Evolutionary conservation across 2,113 vertebrate species (phyloP), one percentile per base, ranked within the genome.

Genomic region (Plectropomus leopardus): DNA sequence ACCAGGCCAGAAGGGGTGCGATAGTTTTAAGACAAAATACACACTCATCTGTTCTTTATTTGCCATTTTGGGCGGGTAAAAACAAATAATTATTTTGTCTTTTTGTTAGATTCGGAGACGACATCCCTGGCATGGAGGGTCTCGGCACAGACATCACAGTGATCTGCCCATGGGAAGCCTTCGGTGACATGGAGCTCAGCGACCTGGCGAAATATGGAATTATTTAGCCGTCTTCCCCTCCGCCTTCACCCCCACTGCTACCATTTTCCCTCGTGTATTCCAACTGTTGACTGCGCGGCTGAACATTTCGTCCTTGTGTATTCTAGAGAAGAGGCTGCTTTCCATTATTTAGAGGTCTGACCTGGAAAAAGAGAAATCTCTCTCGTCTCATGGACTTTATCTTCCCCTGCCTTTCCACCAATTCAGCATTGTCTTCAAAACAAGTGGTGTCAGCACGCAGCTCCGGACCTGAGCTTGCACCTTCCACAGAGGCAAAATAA

Each of bases 121-220:
- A 98, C 87, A 99, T 99, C 69, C 97, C 98, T 23, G 97, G 97
- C 84, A 98, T 98, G 97, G 97, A 98, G 77, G 97, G 97, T 3
- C 95, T 99, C 6, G 98, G 97, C 91, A 98, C 96, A 94, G 97
- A 99, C 87, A 97, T 99, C 95, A 97, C 97, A 0, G 97, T 98
- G 92, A 92, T 99, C 75, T 99, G 97, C 83, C 97, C 97, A 2
- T 99, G 97, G 98, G 97, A 99, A 87, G 97, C 97, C 72, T 99
- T 97, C 76, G 97, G 96, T 19, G 97, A 99, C 91, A 95, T 98
- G 96, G 97, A 98, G 90, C 96, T 98, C 64, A 96, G 97, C 1
- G 97, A 98, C 86, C 91, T 98, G 94, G 96, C 97, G 0, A 97
- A 99, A 89, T 98, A 96, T 0, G 96, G 97, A 76, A 98, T 98